These are phyloP conservation scores for Bimastos eiseni DNA, from an alignment of 2,888 invertebrate species.

Conservation along the genomic window DNA sequence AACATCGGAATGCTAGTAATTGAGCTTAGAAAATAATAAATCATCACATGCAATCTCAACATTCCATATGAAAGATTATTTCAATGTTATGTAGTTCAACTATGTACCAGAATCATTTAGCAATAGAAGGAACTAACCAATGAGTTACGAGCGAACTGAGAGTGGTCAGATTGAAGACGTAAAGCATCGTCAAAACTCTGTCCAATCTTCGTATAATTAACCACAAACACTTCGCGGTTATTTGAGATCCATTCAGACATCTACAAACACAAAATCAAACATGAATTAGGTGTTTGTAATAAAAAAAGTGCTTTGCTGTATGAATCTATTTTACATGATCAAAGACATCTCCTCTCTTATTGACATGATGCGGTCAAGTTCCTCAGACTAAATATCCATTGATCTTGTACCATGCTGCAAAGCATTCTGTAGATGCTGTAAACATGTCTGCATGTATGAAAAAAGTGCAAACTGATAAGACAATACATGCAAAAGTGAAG, in stretches of 20 bases:
- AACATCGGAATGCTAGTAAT: not conserved
- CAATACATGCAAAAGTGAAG: not conserved
- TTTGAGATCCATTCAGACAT: conserved; percentile 98
- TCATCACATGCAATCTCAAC: not conserved
- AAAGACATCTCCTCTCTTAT: not conserved
- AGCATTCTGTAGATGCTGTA: not conserved
- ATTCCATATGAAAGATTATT: not conserved
- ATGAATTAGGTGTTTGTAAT: not conserved
- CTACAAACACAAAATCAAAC: conserved; percentile 62
- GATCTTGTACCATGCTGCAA: not conserved
- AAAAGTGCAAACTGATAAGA: not conserved
- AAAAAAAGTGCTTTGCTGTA: not conserved
- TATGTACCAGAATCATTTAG: too few species aligned
- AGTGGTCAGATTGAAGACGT: conserved; percentile 90
- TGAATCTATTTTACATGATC: not conserved
- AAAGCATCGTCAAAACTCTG: conserved; percentile 69
- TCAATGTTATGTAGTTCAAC: not conserved
- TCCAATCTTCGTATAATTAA: conserved; percentile 94
- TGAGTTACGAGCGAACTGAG: conserved; percentile 85
- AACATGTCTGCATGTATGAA: not conserved
- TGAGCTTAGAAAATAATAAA: not conserved
- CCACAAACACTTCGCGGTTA: conserved; percentile 89
- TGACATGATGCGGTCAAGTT: too few species aligned
- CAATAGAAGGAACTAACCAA: conserved; percentile 67
- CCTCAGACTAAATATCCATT: not conserved